Conservation (phyloP, 2,113 vertebrate genomes). For the Gymnobelideus leadbeateri region DNA sequence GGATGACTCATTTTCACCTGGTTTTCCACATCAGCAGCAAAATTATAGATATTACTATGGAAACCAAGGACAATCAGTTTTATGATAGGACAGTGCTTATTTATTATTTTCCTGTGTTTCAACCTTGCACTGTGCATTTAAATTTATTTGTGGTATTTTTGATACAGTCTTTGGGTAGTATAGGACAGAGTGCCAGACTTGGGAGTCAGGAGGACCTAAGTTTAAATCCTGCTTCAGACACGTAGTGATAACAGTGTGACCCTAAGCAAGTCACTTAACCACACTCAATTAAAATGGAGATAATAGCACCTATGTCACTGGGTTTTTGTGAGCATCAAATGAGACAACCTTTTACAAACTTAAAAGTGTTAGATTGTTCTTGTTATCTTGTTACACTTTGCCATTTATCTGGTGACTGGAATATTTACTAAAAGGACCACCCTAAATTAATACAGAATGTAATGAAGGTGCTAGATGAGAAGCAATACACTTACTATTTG, state of each 20-base stretch:
- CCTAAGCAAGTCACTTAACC: neutral
- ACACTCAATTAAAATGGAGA: neutral
- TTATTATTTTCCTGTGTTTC: neutral
- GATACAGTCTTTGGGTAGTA: too few species aligned
- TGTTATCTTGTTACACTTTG: neutral
- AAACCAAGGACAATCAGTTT: neutral
- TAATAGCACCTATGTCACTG: neutral
- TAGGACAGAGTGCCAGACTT: neutral
- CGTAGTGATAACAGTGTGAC: neutral
- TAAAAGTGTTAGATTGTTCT: neutral
- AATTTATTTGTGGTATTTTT: neutral
- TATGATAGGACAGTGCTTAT: neutral
- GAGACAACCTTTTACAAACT: neutral
- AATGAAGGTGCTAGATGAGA: constrained; percentile 19
- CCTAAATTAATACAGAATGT: neutral
- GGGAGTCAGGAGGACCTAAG: neutral
- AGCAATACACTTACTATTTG: neutral
- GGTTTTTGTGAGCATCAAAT: neutral
- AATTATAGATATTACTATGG: neutral
- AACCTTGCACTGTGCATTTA: constrained; percentile 5
- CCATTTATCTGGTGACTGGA: neutral
- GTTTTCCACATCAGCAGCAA: neutral
- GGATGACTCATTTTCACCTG: neutral
- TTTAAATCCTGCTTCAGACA: neutral
- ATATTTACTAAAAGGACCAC: neutral